Percentiles rank a stretch among this genome's conserved stretches.
These are phyloP conservation scores for Bubo bubo DNA, from an alignment of 2,113 vertebrate species.

Conservation along the genomic window DNA sequence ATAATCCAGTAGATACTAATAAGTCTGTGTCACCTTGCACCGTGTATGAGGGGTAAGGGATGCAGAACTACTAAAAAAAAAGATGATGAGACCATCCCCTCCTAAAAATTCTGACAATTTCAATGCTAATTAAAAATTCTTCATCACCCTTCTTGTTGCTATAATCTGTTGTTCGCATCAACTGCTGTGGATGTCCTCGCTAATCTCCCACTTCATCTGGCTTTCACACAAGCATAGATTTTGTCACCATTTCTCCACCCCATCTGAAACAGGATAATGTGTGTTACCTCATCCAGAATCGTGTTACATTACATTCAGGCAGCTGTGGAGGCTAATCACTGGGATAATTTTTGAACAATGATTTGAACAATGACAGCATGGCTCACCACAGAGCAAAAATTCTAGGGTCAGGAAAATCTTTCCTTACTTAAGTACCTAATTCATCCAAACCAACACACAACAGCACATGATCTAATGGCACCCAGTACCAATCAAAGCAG, in stretches of 20 bases:
- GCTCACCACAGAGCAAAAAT: background rate
- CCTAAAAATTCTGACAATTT: background rate
- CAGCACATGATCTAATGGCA: fast-evolving
- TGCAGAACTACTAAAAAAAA: background rate
- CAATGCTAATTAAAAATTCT: background rate
- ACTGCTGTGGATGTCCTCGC: background rate
- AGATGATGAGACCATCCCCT: background rate
- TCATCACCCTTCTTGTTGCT: background rate
- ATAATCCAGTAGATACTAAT: background rate
- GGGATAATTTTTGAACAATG: background rate
- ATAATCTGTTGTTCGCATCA: background rate
- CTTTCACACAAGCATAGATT: background rate
- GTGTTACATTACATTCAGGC: background rate
- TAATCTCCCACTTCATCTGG: background rate
- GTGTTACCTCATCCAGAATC: fast-evolving
- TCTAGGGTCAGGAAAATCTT: background rate
- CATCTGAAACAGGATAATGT: background rate
- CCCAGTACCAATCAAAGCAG: background rate
- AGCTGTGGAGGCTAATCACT: background rate
- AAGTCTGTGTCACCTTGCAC: background rate
- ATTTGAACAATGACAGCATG: background rate
- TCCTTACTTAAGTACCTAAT: background rate
- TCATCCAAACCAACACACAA: background rate
- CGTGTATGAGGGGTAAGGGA: background rate
- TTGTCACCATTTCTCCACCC: background rate